Evolutionary conservation across 2,797 vertebrate species (phyloP).

Genomic region (Odontamblyopus rebecca): DNA sequence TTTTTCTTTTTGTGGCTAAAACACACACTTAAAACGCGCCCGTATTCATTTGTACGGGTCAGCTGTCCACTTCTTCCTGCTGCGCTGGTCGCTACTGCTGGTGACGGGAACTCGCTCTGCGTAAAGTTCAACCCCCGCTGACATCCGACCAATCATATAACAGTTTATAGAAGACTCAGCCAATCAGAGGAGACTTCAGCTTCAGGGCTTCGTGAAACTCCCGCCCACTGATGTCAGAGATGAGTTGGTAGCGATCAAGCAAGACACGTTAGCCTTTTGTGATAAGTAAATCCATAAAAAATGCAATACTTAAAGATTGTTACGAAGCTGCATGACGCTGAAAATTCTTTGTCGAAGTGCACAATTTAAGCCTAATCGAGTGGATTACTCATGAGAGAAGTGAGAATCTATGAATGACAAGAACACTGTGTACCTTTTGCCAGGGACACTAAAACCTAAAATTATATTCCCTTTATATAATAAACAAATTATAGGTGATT

Average conservation of each 20-base stretch:
- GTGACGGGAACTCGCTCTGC: conserved; percentile 24
- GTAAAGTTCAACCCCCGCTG: conserved; percentile 39
- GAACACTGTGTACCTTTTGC: conserved; percentile 51
- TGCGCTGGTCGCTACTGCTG: conserved; percentile 45
- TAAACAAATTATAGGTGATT: neutral
- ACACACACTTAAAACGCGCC: conserved; percentile 26
- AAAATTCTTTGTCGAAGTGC: neutral
- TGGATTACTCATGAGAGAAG: too few relatives aligned
- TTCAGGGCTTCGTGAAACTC: neutral
- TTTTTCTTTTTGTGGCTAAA: conserved; percentile 15
- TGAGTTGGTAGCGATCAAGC: conserved; percentile 64
- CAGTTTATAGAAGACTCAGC: neutral
- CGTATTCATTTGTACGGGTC: conserved; percentile 42
- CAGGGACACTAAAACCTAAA: neutral
- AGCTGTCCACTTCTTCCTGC: conserved; percentile 26
- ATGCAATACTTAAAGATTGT: conserved; percentile 14
- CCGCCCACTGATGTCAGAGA: conserved; percentile 37
- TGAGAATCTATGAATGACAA: neutral
- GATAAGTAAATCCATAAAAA: conserved; percentile 41
- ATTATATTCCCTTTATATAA: neutral
- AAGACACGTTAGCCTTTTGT: conserved; percentile 65
- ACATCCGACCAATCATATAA: conserved; percentile 53
- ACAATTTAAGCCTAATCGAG: neutral
- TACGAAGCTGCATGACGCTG: conserved; percentile 17
- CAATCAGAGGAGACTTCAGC: conserved; percentile 47